Evolutionary conservation across 1,140 invertebrate species (phyloP).

Genomic region (Chrysomallon squamiferum): DNA sequence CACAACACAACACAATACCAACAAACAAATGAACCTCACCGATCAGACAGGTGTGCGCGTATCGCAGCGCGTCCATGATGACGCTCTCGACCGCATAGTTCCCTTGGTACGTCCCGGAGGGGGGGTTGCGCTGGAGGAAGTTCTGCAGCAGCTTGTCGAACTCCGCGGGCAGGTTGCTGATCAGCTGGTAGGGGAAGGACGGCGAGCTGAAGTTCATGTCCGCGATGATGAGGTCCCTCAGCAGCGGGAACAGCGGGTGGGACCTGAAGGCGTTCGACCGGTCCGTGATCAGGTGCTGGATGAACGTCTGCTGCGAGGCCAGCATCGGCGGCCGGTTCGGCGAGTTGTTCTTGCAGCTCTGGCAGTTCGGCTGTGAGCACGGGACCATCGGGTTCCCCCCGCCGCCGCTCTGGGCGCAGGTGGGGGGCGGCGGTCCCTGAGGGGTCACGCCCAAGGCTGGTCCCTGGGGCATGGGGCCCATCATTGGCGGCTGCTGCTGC

Average conservation of each 20-base stretch:
- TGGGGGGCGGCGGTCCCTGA: neutral
- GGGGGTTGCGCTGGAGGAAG: constrained; percentile 56
- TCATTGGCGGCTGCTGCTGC: constrained; percentile 3
- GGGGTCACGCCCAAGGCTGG: constrained; percentile 1
- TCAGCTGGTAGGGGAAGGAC: constrained; percentile 58
- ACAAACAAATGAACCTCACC: constrained; percentile 56
- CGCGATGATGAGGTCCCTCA: constrained; percentile 61
- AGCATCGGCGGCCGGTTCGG: constrained; percentile 48
- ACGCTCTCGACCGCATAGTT: constrained; percentile 59
- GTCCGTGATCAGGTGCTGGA: constrained; percentile 60
- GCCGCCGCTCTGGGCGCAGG: constrained; percentile 13
- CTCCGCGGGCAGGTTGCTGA: constrained; percentile 56
- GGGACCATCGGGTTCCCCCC: constrained; percentile 22
- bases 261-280: constrained; percentile 58
- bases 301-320: constrained; percentile 58
- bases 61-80: constrained; percentile 60
- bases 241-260: constrained; percentile 59
- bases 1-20: too few relatives aligned
- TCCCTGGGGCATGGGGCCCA: constrained; percentile 1
- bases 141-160: constrained; percentile 59
- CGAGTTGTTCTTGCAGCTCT: constrained; percentile 45
- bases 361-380: constrained; percentile 46
- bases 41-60: constrained; percentile 59
- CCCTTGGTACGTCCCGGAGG: constrained; percentile 51
- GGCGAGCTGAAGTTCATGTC: constrained; percentile 62